A percentile compares a stretch with the other conserved stretches of the same genome.
Evolutionary conservation across 2,888 invertebrate genomes (phyloP).

Genomic region (Linnaemya tessellans): DNA sequence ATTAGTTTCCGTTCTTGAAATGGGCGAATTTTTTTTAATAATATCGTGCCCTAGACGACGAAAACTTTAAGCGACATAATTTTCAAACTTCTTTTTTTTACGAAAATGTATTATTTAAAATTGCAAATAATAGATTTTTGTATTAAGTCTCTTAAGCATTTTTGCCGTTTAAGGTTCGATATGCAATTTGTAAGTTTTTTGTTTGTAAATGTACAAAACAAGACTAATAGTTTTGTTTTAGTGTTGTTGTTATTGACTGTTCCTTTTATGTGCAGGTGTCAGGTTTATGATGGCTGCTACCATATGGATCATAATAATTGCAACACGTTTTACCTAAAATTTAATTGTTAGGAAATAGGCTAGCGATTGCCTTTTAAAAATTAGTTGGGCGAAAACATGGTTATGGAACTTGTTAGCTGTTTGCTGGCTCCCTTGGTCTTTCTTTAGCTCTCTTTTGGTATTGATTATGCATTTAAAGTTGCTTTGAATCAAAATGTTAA

Average conservation of each 20-base stretch:
- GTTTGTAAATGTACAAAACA: no score
- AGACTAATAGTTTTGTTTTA: neutral
- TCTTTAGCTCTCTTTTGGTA: neutral
- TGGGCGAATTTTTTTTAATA: no score
- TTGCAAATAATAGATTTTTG: no score
- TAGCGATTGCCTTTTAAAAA: neutral
- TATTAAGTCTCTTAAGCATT: no score
- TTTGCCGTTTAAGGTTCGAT: no score
- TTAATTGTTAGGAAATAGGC: slow-evolving; percentile 33
- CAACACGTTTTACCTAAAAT: slow-evolving; percentile 46
- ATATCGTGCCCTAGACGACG: no score
- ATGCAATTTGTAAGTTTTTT: no score
- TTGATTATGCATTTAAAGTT: neutral
- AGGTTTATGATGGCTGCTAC: slow-evolving; percentile 42
- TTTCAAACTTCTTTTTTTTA: no score
- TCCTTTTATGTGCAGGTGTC: slow-evolving; percentile 49
- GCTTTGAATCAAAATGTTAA: neutral
- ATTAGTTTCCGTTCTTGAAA: no score
- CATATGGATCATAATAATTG: slow-evolving; percentile 37
- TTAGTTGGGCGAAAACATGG: neutral
- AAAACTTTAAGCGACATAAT: no score
- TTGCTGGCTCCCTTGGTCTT: neutral
- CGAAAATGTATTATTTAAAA: no score
- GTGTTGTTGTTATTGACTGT: slow-evolving; percentile 1
- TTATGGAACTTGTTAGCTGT: slow-evolving; percentile 12